Conservation (phyloP, 2,797 vertebrate species). For the Alosa sapidissima region DNA sequence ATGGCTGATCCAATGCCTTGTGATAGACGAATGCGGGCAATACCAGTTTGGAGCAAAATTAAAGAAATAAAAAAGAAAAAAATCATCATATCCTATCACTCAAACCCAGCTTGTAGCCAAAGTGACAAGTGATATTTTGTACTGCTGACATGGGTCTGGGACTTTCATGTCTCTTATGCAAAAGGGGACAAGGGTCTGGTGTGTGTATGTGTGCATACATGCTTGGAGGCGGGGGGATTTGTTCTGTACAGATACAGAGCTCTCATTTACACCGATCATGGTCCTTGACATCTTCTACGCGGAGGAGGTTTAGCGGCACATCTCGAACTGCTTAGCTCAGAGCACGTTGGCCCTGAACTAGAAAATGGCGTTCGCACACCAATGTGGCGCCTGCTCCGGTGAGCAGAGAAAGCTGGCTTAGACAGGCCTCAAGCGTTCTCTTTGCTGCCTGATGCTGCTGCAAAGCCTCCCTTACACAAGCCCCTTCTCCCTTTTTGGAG, state of each 20-base stretch:
- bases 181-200: background rate
- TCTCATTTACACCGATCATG: background rate
- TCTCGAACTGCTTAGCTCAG: background rate
- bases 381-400: background rate
- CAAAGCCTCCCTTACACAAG: background rate
- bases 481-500: background rate
- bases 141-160: background rate
- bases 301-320: background rate
- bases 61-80: background rate
- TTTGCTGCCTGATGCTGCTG: background rate
- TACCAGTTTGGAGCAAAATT: slow-evolving; percentile 23
- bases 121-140: background rate
- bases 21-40: slow-evolving; percentile 20
- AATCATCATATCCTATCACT: slow-evolving; percentile 10
- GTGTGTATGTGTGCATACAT: too few relatives aligned
- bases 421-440: background rate
- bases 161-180: background rate
- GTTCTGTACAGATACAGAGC: background rate
- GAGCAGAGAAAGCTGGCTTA: background rate
- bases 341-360: background rate
- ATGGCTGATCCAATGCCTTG: slow-evolving; percentile 24
- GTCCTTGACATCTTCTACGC: background rate
- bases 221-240: background rate
- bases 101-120: background rate
- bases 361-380: background rate